Conservation (phyloP, 2,888 invertebrate species). For the Plebejus melissa region DNA sequence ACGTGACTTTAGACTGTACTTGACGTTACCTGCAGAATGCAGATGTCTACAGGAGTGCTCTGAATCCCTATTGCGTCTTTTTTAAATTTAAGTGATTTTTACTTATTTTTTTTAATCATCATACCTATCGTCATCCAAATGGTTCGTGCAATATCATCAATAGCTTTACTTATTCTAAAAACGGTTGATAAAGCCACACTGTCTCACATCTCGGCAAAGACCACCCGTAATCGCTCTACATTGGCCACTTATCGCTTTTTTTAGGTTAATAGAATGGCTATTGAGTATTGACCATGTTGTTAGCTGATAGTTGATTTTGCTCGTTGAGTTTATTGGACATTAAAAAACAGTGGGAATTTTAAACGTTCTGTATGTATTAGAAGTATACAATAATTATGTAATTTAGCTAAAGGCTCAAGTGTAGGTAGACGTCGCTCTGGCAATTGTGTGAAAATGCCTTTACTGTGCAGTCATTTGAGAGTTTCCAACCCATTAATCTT, state of each 20-base stretch:
- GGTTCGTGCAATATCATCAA: neutral
- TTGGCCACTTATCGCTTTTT: constrained; percentile 5
- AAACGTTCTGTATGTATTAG: too few relatives aligned
- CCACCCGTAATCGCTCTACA: constrained; percentile 1
- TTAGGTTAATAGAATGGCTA: constrained; percentile 3
- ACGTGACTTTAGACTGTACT: neutral
- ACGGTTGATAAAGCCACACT: neutral
- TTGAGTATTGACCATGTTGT: neutral
- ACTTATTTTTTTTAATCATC: neutral
- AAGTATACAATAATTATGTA: too few relatives aligned
- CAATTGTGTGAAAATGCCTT: neutral
- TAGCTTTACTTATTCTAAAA: neutral
- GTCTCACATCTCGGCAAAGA: neutral
- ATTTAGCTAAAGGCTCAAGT: too few relatives aligned
- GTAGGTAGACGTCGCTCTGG: too few relatives aligned
- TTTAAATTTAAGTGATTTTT: neutral
- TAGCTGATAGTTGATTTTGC: neutral
- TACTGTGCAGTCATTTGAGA: constrained; percentile 5
- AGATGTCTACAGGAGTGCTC: neutral
- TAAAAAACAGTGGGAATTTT: too few relatives aligned
- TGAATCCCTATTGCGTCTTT: too few relatives aligned
- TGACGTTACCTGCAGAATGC: neutral
- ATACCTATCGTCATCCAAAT: neutral
- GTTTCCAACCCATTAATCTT: neutral
- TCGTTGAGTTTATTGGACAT: too few relatives aligned